Evolutionary conservation across 2,888 invertebrate species (phyloP), one percentile per base, ranked within the genome.

Genomic region (Trissonchulus latispiculum): DNA sequence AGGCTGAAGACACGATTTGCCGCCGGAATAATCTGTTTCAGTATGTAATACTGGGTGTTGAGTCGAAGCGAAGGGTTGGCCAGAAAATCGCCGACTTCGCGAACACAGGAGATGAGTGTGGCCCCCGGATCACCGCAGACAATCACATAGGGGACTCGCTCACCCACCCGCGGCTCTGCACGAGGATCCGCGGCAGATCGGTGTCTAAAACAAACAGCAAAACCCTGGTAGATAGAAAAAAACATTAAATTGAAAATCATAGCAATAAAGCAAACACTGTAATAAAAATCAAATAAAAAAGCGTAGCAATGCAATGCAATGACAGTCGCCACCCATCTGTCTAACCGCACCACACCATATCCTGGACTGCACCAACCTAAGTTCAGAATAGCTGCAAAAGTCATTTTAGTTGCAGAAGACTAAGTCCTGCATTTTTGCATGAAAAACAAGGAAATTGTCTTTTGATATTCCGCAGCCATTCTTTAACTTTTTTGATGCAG

Each of bases 61-160:
- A 93, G 89, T 77, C 90, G 87, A 61, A 91, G 86, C 0, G 88
- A 85, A 15, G 89, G 86, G 80, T 92, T 90, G 0, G 84, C 83
- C 23, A 91, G 81, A 36, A 95, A 85, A 77, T 94, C 93, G 74
- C 86, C 84, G 0, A 95, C 94, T 73, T 90, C 87, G 72, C 90
- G 87, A 3, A 95, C 92, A 70, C 94, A 87, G 31, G 89, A 88
- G 77, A 93, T 92, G 0, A 96, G 87, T 18, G 93, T 90, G 74
- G 91, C 85, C 70, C 91, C 91, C 0, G 95, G 94, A 69, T 90
- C 89, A 2, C 95, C 96, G 79, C 91, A 91, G 15, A 90, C 87
- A 74, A 99, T 90, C 35, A 93, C 87, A 85, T 95, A 99, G 1
- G 92, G 89, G 0, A 99, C 93, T 75, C 99, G 89, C 86, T 93